Evolutionary conservation across 2,888 invertebrate species (phyloP).

Genomic region (Meghimatium bilineatum): DNA sequence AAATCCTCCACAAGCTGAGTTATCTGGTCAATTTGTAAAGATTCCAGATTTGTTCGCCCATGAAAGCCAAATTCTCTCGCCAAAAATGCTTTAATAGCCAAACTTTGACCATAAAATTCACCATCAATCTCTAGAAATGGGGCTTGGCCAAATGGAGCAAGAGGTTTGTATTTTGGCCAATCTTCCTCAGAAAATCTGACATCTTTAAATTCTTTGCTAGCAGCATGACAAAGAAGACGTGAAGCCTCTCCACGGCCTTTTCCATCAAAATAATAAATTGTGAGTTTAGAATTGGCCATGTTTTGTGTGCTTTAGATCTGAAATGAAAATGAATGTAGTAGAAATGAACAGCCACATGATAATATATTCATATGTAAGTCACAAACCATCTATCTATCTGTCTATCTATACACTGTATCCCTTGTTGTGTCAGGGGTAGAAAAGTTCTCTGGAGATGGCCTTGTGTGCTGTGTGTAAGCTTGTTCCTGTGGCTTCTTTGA

Average conservation of each 20-base stretch:
- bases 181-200: slow-evolving; percentile 10
- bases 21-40: slow-evolving; percentile 51
- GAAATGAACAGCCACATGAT: too few species aligned
- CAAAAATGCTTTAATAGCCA: slow-evolving; percentile 44
- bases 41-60: slow-evolving; percentile 51
- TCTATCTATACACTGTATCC: too few species aligned
- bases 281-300: slow-evolving; percentile 31
- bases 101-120: slow-evolving; percentile 26
- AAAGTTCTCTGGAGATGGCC: too few species aligned
- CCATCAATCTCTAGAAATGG: slow-evolving; percentile 47
- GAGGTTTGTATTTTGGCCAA: slow-evolving; percentile 31
- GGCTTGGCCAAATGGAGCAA: slow-evolving; percentile 28
- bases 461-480: too few species aligned
- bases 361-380: too few species aligned
- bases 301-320: too few species aligned
- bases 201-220: slow-evolving; percentile 30
- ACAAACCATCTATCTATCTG: too few species aligned
- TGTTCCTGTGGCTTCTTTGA: too few species aligned
- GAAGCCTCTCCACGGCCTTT: slow-evolving; percentile 28
- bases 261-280: slow-evolving; percentile 27
- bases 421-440: too few species aligned
- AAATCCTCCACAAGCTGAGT: slow-evolving; percentile 51
- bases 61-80: slow-evolving; percentile 50
- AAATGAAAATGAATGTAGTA: too few species aligned
- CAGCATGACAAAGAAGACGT: slow-evolving; percentile 23